Evolutionary conservation across 2,888 invertebrate genomes (phyloP).

Genomic region (Nasonia oneida): DNA sequence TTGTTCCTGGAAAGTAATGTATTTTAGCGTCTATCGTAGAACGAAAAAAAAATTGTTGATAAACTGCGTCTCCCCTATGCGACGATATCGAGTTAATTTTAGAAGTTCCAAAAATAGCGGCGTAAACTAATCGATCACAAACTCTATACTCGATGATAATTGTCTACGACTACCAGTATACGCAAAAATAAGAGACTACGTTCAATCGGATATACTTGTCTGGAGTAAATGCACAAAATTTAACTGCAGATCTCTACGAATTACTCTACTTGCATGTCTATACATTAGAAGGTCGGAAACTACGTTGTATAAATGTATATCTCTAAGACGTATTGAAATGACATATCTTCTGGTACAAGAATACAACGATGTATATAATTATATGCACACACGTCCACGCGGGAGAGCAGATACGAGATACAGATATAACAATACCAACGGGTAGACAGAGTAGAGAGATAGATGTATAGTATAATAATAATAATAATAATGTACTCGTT

Average conservation of each 20-base stretch:
- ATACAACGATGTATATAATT: too few species aligned
- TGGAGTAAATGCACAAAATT: constrained; percentile 48
- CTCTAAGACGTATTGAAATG: neutral
- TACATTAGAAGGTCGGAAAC: neutral
- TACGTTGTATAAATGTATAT: neutral
- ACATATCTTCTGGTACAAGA: neutral
- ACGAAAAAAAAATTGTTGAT: neutral
- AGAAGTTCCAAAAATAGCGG: neutral
- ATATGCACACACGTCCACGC: too few species aligned
- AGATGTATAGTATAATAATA: constrained; percentile 9
- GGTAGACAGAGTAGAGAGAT: neutral
- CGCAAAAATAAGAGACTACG: neutral
- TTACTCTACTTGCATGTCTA: constrained; percentile 35
- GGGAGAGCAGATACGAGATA: neutral
- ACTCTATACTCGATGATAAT: neutral
- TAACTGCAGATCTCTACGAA: constrained; percentile 43
- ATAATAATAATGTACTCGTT: too few species aligned
- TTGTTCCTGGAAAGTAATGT: neutral
- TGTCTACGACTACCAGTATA: too few species aligned
- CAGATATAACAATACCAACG: neutral
- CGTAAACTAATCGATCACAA: neutral
- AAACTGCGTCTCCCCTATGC: neutral
- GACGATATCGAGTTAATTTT: neutral
- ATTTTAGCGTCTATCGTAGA: neutral
- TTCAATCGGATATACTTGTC: constrained; percentile 18